Conservation (phyloP, 2,113 vertebrate genomes). For the Narcine bancroftii region DNA sequence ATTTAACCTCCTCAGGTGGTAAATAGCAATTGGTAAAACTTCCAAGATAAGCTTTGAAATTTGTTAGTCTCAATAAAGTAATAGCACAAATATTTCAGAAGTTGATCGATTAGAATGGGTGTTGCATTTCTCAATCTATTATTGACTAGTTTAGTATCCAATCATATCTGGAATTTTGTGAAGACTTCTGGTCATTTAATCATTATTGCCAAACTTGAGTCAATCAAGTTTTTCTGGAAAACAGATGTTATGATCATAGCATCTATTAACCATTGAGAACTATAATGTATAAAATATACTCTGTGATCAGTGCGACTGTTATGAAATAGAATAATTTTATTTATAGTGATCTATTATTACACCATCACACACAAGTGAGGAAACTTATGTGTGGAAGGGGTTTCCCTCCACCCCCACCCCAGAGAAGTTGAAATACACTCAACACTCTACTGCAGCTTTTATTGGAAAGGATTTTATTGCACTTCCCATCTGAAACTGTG, state of each 20-base stretch:
- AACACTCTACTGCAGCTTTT: background rate
- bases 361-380: too few species aligned
- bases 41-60: background rate
- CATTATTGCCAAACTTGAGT: background rate
- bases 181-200: background rate
- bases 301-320: too few species aligned
- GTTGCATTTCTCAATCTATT: background rate
- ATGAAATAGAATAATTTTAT: too few species aligned
- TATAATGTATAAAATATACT: background rate
- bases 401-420: too few species aligned
- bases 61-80: background rate
- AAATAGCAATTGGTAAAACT: background rate
- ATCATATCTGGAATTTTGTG: background rate
- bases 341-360: too few species aligned
- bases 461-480: background rate
- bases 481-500: conserved; percentile 7
- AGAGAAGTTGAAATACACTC: background rate
- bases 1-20: background rate
- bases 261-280: background rate
- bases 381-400: too few species aligned
- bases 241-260: background rate
- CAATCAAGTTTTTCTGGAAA: background rate
- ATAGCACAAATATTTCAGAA: background rate
- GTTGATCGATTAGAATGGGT: background rate
- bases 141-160: background rate